Conservation (phyloP, 2,888 invertebrate species). For the Troides aeacus region DNA sequence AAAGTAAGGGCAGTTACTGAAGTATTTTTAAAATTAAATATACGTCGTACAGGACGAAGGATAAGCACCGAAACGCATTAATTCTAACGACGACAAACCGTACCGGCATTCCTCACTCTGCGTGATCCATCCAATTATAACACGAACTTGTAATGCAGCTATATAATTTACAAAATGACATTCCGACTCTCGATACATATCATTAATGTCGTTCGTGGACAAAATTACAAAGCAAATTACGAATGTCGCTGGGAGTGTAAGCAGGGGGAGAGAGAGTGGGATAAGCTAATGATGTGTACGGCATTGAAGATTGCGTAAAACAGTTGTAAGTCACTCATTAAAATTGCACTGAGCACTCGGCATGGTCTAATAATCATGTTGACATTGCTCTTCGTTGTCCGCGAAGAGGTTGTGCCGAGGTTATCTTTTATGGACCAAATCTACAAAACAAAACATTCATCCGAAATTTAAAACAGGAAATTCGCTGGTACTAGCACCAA, state of each 20-base stretch:
- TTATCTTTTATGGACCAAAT: too few relatives aligned
- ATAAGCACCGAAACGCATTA: constrained; percentile 14
- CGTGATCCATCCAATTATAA: constrained; percentile 44
- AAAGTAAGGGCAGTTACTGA: too few relatives aligned
- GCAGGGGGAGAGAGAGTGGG: constrained; percentile 25
- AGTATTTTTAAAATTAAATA: neutral
- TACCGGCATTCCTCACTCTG: constrained; percentile 39
- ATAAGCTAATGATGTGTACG: constrained; percentile 29
- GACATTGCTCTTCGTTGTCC: constrained; percentile 5
- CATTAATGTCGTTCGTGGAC: constrained; percentile 42
- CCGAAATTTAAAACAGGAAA: too few relatives aligned
- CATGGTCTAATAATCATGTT: constrained; percentile 11
- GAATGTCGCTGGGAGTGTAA: constrained; percentile 34
- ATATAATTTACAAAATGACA: constrained; percentile 46
- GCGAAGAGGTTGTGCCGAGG: too few relatives aligned
- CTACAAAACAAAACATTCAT: too few relatives aligned
- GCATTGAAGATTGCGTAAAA: constrained; percentile 22
- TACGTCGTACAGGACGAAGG: neutral
- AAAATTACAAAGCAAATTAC: constrained; percentile 43
- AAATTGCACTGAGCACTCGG: constrained; percentile 13
- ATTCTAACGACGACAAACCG: constrained; percentile 32
- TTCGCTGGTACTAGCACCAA: too few relatives aligned
- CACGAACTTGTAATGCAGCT: constrained; percentile 36
- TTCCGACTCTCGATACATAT: constrained; percentile 43
- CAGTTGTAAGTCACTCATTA: constrained; percentile 6